Conservation (phyloP, 2,797 vertebrate genomes). For the Apodemus agrarius region DNA sequence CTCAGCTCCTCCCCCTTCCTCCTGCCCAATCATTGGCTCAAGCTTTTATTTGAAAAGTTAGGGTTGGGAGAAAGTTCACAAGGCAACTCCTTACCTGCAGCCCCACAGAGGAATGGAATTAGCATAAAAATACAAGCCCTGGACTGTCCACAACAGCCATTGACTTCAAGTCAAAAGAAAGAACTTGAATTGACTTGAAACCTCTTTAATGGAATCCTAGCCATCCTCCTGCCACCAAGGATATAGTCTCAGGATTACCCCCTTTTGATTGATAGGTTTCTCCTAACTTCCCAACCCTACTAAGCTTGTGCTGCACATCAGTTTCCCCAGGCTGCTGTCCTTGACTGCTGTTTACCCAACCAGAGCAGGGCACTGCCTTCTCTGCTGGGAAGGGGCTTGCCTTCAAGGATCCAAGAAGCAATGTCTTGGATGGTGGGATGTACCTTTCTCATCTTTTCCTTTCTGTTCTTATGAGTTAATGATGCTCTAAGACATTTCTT, state of each 20-base stretch:
- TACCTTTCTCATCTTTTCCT: background rate
- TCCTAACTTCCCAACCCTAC: background rate
- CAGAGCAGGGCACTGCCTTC: background rate
- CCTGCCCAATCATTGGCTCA: no score
- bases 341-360: background rate
- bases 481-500: background rate
- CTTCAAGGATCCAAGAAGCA: background rate
- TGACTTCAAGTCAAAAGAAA: background rate
- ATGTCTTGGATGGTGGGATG: background rate
- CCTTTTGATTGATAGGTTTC: background rate
- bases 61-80: no score
- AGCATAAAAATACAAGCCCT: no score
- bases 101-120: no score
- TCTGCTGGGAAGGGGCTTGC: background rate
- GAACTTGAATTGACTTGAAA: constrained; percentile 3
- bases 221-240: background rate
- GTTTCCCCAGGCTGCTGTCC: background rate
- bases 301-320: background rate
- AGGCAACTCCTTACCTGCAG: no score
- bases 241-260: background rate
- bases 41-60: no score
- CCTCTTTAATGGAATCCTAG: background rate
- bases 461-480: background rate
- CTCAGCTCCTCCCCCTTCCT: no score
- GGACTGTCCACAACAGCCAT: background rate